Conservation (phyloP, 1,140 invertebrate genomes). For the Lepidurus apus region DNA sequence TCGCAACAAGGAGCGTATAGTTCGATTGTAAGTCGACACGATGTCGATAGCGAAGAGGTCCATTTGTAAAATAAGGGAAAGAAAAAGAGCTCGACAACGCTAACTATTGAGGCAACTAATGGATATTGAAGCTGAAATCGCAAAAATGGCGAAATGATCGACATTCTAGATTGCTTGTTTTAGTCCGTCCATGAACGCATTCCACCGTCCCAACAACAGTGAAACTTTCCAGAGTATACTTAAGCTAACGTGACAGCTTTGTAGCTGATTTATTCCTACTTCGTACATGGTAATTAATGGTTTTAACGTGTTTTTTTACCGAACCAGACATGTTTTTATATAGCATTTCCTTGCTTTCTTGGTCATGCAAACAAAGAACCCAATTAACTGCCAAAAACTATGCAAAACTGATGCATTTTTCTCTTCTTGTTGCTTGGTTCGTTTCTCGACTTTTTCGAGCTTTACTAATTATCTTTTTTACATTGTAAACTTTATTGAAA, state of each 20-base stretch:
- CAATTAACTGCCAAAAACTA: constrained; percentile 17
- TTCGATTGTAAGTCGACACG: constrained; percentile 31
- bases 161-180: too few species aligned
- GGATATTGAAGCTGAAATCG: too few species aligned
- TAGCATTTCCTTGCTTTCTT: background rate
- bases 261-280: background rate
- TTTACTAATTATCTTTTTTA: background rate
- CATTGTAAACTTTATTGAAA: too few species aligned
- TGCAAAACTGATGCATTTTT: constrained; percentile 5
- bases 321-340: background rate
- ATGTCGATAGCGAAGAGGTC: constrained; percentile 31
- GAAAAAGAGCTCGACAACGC: too few species aligned
- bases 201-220: background rate
- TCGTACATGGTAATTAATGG: background rate
- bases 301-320: background rate
- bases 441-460: background rate
- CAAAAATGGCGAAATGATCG: too few species aligned
- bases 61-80: constrained; percentile 2
- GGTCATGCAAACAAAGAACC: background rate
- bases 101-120: too few species aligned
- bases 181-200: background rate
- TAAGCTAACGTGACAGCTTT: background rate
- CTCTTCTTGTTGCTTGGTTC: background rate
- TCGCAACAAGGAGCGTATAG: constrained; percentile 24
- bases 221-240: background rate